Evolutionary conservation across 2,797 vertebrate species (phyloP), one percentile per base, ranked within the genome.

Genomic region (Sebastes steindachneri): DNA sequence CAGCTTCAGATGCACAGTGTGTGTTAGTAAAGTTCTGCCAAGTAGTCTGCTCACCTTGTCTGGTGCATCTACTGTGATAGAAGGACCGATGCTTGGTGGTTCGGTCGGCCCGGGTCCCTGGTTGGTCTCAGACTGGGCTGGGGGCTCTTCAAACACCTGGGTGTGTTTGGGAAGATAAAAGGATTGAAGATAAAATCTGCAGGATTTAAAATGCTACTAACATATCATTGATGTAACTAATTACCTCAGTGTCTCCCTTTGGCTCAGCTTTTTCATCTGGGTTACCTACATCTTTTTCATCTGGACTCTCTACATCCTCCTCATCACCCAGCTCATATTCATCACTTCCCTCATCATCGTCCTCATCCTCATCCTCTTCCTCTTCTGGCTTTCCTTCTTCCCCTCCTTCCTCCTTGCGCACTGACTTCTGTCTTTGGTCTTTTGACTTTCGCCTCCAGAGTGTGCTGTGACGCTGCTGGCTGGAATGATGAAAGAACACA

Each of bases 401-500:
- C 2, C 54, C 76, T 55, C 58, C 75, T 7, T 80, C 86, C 62
- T 93, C 92, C 0, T 90, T 89, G 0, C 0, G 88, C n/a, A 81
- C 6, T 1, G 95, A 93, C 59, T 92, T 93, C 60, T 93, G 93
- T 73, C 94, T 86, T 9, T 92, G 88, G 31, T 96, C 95, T 86
- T 82, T 93, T 0, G 96, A 96, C 84, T 94, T 96, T 59, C 94
- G 86, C 90, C 96, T 97, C 97, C 97, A 98, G 71, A 98, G 94
- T 1, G 93, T 80, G 90, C 96, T 98, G 95, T 98, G 96, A 15
- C 98, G 95, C 92, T 96, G 97, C 94, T 97, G 97, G 92, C 92
- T 95, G 79, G 0, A 91, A 75, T 4, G 21, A 72, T 1, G 7
- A 77, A 45, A 33, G 7, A 55, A 63, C 35, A 73, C 0, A 29